phyloP scores from a whole-genome alignment of 2,797 vertebrate species.

The Protosalanx chinensis region DNA sequence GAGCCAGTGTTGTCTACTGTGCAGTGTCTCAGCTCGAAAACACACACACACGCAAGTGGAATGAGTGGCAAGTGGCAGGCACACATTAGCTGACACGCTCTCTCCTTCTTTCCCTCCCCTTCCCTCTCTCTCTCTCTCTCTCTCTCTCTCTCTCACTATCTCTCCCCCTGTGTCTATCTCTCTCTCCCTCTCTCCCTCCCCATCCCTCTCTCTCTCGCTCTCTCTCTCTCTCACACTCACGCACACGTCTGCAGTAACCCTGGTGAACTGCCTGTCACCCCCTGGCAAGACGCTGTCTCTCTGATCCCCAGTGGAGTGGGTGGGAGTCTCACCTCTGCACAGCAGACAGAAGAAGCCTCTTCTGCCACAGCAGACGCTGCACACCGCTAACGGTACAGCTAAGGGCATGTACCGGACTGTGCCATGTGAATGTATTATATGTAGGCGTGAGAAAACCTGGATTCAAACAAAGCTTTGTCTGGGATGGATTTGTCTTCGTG shows the following conservation, averaged over 20 bases:
- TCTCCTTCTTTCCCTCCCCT: not conserved
- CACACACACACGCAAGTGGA: not conserved
- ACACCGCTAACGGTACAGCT: no score
- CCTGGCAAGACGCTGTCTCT: not conserved
- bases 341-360: not conserved
- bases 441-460: not conserved
- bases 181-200: not conserved
- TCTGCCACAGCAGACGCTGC: not conserved
- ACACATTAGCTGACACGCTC: not conserved
- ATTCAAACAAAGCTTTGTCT: not conserved
- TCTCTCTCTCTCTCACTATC: no score
- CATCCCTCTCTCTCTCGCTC: not conserved
- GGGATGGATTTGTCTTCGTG: not conserved
- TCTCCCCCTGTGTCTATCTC: not conserved
- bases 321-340: not conserved
- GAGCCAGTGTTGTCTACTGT: conserved; percentile 4
- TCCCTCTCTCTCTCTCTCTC: not conserved
- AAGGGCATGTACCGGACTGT: no score
- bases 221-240: not conserved
- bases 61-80: not conserved
- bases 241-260: not conserved
- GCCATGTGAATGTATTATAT: not conserved
- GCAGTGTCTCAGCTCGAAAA: not conserved
- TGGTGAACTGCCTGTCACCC: conserved; percentile 4
- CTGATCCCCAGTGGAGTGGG: not conserved